Evolutionary conservation across 2,113 vertebrate species (phyloP).

Genomic region (Chrysochloris asiatica): DNA sequence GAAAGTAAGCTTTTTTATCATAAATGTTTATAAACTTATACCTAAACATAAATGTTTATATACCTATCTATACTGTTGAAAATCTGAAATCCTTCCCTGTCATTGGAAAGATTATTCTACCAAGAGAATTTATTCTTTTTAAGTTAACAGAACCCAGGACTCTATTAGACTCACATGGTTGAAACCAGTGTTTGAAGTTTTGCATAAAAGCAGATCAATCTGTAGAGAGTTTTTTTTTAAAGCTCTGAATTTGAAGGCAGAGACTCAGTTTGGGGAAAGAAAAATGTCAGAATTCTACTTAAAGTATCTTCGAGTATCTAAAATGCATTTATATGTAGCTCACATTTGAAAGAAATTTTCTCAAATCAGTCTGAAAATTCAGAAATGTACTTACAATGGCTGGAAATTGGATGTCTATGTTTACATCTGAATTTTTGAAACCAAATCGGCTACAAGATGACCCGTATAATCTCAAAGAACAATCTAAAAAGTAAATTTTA

Average conservation of each 20-base stretch:
- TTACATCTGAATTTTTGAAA: constrained; percentile 95
- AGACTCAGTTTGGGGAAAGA: neutral
- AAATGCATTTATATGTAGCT: constrained; percentile 37
- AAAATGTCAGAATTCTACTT: neutral
- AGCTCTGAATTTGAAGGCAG: no score
- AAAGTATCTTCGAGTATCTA: constrained; percentile 9
- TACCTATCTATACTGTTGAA: neutral
- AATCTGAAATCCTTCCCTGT: constrained; percentile 45
- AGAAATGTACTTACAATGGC: constrained; percentile 88
- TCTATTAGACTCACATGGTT: neutral
- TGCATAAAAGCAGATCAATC: neutral
- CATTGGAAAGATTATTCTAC: constrained; percentile 26
- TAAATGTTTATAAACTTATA: constrained; percentile 10
- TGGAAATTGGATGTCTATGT: constrained; percentile 95
- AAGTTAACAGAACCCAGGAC: constrained; percentile 19
- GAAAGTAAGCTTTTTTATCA: neutral
- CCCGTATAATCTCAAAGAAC: constrained; percentile 95
- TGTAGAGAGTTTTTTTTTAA: no score
- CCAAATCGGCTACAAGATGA: constrained; percentile 94
- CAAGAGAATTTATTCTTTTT: constrained; percentile 38
- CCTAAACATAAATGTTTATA: neutral
- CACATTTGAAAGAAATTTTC: constrained; percentile 20
- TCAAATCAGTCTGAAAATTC: constrained; percentile 30
- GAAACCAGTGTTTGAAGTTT: neutral
- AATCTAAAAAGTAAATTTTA: constrained; percentile 84